phyloP scores from a whole-genome alignment of 2,797 vertebrate genomes.

The Platalea minor region DNA sequence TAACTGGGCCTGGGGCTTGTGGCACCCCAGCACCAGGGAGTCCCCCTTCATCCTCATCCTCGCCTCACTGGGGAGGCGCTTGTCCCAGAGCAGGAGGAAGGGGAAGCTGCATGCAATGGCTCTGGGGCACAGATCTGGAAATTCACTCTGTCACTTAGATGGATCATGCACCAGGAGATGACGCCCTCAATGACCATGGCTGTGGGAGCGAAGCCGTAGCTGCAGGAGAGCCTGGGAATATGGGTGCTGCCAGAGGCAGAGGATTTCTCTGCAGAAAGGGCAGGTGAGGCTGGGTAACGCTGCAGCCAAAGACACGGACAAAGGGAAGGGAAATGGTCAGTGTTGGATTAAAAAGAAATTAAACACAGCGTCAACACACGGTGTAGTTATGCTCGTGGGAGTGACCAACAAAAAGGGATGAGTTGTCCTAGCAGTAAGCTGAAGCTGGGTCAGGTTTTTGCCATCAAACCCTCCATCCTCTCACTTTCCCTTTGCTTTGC shows the following conservation, averaged over 20 bases:
- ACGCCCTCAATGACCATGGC: accelerated
- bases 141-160: background rate
- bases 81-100: background rate
- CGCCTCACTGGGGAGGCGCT: accelerated
- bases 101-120: accelerated
- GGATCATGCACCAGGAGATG: background rate
- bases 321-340: background rate
- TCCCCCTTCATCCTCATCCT: background rate
- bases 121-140: background rate
- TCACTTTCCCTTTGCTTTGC: background rate
- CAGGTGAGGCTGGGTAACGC: accelerated
- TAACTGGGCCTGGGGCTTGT: background rate
- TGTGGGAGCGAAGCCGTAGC: background rate
- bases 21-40: background rate
- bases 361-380: background rate
- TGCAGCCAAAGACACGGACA: background rate
- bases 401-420: background rate
- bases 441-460: background rate
- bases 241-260: background rate
- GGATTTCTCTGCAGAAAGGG: background rate
- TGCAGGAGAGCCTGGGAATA: background rate
- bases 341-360: background rate
- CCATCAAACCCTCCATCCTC: background rate
- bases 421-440: background rate
- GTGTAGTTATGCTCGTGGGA: background rate